Evolutionary conservation across 1,140 invertebrate genomes (phyloP).

Genomic region (Drosophila hydei): DNA sequence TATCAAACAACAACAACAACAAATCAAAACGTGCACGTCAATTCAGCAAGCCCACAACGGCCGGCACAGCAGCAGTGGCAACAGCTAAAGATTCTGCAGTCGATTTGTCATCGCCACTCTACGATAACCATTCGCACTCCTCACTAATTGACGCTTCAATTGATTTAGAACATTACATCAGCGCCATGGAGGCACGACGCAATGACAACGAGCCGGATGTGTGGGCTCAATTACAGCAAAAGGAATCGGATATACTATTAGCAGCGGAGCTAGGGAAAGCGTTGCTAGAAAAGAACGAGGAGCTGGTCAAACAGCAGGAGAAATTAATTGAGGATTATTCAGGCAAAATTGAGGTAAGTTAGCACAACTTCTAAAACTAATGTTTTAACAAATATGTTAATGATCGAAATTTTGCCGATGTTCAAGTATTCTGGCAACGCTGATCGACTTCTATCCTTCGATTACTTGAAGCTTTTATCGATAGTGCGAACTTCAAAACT

Average conservation of each 20-base stretch:
- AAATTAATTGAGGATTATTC: constrained; percentile 93
- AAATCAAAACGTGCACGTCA: constrained; percentile 44
- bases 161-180: constrained; percentile 86
- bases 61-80: constrained; percentile 18
- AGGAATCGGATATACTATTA: constrained; percentile 95
- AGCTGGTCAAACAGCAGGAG: constrained; percentile 94
- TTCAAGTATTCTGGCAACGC: background rate
- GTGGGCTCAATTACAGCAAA: constrained; percentile 93
- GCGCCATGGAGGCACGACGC: constrained; percentile 85
- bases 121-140: constrained; percentile 60
- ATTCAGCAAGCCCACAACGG: constrained; percentile 29
- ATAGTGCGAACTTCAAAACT: background rate
- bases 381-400: background rate
- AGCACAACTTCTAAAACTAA: background rate
- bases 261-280: constrained; percentile 98
- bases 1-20: constrained; percentile 66
- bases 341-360: constrained; percentile 95
- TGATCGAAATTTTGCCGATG: background rate
- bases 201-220: constrained; percentile 88
- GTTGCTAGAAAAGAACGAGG: constrained; percentile 96
- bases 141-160: constrained; percentile 78
- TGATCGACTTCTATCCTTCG: background rate
- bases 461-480: constrained; percentile 2
- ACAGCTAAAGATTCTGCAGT: constrained; percentile 45
- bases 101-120: constrained; percentile 24